These are phyloP conservation scores for Acanthis flammea DNA, from an alignment of 2,797 vertebrate genomes.

Conservation along the genomic window DNA sequence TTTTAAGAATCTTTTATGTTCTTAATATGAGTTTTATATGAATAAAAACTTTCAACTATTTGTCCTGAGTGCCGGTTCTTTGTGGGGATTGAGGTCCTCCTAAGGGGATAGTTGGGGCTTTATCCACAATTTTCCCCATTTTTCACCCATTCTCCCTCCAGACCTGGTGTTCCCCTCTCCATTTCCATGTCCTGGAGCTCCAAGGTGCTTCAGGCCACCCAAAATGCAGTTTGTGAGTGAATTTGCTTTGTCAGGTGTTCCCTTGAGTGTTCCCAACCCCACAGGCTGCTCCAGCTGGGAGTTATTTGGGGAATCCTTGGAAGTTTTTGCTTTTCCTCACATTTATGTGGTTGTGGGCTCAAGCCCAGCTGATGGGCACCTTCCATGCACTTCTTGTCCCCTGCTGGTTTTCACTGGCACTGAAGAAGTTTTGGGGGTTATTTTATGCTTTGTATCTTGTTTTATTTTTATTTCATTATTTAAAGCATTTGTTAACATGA, in stretches of 20 bases:
- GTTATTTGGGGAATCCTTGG: too few species aligned
- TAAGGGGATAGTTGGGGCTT: neutral
- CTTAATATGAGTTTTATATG: conserved; percentile 82
- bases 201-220: neutral
- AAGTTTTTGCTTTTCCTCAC: neutral
- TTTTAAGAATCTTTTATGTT: conserved; percentile 78
- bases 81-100: neutral
- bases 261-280: neutral
- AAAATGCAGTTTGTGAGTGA: neutral
- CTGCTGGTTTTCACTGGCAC: fast-evolving
- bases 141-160: neutral
- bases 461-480: neutral
- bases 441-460: neutral
- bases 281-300: too few species aligned
- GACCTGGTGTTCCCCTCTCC: fast-evolving
- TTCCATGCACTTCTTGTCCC: neutral
- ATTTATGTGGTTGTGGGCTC: fast-evolving
- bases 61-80: neutral
- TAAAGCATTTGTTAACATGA: neutral
- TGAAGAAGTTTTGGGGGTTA: neutral
- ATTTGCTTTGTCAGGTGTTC: neutral
- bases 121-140: neutral
- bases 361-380: neutral
- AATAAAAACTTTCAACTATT: conserved; percentile 80
- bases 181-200: neutral